A percentile compares a stretch with the other conserved stretches of the same genome.
Evolutionary conservation across 2,797 vertebrate species (phyloP).

Genomic region (Halcyon smyrnensis): DNA sequence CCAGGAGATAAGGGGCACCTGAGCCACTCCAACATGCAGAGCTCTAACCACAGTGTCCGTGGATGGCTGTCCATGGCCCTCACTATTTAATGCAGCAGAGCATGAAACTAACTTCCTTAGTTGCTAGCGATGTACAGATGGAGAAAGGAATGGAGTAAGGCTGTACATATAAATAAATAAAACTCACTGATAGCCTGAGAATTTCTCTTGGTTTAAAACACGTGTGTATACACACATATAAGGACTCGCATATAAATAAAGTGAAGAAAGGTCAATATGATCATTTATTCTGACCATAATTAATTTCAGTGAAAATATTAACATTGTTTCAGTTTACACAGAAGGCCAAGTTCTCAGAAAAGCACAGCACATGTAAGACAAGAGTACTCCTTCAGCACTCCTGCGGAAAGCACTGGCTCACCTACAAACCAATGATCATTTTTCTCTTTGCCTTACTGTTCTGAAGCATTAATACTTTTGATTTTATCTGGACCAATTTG

Average conservation of each 20-base stretch:
- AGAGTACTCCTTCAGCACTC: background rate
- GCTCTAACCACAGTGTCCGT: rapidly evolving
- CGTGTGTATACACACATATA: background rate
- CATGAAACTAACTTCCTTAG: background rate
- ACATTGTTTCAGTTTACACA: background rate
- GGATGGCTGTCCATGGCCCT: background rate
- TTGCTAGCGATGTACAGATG: background rate
- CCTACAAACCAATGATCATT: background rate
- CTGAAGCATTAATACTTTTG: background rate
- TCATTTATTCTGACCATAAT: background rate
- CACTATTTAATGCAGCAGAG: background rate
- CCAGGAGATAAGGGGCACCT: background rate
- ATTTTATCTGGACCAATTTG: background rate
- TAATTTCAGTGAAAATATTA: background rate
- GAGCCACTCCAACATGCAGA: rapidly evolving
- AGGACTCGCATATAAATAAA: background rate
- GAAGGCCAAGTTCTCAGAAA: background rate
- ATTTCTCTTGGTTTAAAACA: background rate
- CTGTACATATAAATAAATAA: background rate
- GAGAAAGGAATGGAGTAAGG: background rate
- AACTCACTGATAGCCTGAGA: background rate
- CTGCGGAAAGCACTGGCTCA: background rate
- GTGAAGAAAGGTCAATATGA: background rate
- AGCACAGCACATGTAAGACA: background rate
- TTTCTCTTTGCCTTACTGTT: background rate